phyloP scores from a whole-genome alignment of 1,140 invertebrate species.

The Camponotus pennsylvanicus region DNA sequence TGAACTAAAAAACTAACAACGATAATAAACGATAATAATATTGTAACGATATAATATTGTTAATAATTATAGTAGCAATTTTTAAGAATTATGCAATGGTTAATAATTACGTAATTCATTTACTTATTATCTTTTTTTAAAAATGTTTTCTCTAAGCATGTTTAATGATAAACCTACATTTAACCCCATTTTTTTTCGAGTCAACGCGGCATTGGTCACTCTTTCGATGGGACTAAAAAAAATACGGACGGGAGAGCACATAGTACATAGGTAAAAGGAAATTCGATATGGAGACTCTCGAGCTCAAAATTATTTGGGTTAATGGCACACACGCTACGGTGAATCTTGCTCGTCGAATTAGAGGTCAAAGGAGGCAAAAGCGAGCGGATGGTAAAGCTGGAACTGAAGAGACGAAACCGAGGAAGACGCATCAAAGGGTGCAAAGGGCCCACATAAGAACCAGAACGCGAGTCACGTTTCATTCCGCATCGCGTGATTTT shows the following conservation, averaged over 20 bases:
- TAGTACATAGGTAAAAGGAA: background rate
- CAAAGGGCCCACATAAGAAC: slow-evolving; percentile 39
- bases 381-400: slow-evolving; percentile 49
- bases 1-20: background rate
- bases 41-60: no score
- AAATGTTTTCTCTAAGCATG: background rate
- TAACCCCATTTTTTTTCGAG: background rate
- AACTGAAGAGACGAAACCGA: slow-evolving; percentile 38
- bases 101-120: background rate
- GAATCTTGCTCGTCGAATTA: slow-evolving; percentile 63
- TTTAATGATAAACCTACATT: background rate
- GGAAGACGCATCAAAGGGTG: slow-evolving; percentile 45
- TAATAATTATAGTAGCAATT: slow-evolving; percentile 13
- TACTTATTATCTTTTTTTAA: background rate
- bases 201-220: slow-evolving; percentile 6
- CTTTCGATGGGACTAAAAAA: slow-evolving; percentile 2
- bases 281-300: slow-evolving; percentile 35
- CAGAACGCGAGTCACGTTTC: slow-evolving; percentile 55
- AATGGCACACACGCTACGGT: slow-evolving; percentile 69
- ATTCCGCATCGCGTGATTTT: slow-evolving; percentile 53
- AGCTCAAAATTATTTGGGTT: slow-evolving; percentile 75
- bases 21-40: slow-evolving; percentile 1
- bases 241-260: background rate
- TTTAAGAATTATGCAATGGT: no score
- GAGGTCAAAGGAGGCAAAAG: slow-evolving; percentile 64